Evolutionary conservation across 2,113 vertebrate species (phyloP).

Genomic region (Tychaedon coryphoeus): DNA sequence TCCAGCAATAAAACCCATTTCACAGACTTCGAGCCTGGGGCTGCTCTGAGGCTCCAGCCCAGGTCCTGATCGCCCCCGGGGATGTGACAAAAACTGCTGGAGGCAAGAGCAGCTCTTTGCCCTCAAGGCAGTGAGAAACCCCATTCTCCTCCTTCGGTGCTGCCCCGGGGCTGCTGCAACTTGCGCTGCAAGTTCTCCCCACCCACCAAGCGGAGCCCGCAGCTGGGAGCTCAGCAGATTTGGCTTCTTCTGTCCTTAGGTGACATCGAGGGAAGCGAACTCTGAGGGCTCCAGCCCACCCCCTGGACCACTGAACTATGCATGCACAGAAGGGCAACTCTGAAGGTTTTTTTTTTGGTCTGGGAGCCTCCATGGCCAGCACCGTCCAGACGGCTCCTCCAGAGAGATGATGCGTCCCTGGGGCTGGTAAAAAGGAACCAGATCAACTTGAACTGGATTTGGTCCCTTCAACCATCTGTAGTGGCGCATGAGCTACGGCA

Average conservation of each 20-base stretch:
- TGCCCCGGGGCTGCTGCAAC: neutral
- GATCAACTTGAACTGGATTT: too few relatives aligned
- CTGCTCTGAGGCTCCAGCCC: neutral
- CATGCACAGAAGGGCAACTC: neutral
- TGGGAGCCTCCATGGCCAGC: too few relatives aligned
- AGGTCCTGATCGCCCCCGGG: accelerated
- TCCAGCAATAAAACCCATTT: neutral
- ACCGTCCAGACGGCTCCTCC: too few relatives aligned
- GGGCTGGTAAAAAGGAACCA: too few relatives aligned
- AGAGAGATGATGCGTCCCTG: too few relatives aligned
- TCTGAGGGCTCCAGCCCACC: neutral
- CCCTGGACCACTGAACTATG: accelerated
- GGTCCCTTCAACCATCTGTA: too few relatives aligned
- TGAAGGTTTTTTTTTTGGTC: neutral
- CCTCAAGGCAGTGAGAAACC: neutral
- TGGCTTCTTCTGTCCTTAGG: neutral
- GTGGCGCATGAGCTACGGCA: too few relatives aligned
- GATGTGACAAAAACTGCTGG: neutral
- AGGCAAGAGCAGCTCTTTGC: neutral
- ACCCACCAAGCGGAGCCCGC: accelerated
- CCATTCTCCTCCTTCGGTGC: accelerated
- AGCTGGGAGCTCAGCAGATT: neutral
- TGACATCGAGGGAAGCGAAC: neutral
- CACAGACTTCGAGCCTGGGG: neutral
- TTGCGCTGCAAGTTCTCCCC: neutral